These are phyloP conservation scores for Acipenser transmontanus DNA, from an alignment of 2,797 vertebrate genomes.

Conservation along the genomic window DNA sequence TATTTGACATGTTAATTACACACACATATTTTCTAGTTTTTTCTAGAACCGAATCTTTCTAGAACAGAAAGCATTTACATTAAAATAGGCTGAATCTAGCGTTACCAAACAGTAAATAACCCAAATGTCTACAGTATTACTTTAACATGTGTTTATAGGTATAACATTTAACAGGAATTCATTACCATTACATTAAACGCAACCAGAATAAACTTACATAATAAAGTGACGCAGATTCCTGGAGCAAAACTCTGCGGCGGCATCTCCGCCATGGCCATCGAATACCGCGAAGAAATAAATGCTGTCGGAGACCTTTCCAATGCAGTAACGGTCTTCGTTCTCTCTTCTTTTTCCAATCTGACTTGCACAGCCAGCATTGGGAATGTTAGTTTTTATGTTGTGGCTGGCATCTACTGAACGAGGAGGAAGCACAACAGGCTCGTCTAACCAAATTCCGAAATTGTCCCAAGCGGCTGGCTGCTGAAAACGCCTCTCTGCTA, in stretches of 20 bases:
- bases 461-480: slow-evolving; percentile 14
- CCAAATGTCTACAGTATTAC: neutral
- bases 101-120: neutral
- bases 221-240: slow-evolving; percentile 12
- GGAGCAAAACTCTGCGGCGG: slow-evolving; percentile 18
- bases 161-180: neutral
- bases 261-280: slow-evolving; percentile 21
- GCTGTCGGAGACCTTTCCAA: slow-evolving; percentile 4
- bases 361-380: slow-evolving; percentile 13
- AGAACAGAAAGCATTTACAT: no score
- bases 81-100: no score
- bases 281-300: slow-evolving; percentile 21
- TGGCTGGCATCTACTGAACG: neutral
- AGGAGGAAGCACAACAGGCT: slow-evolving; percentile 15
- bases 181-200: neutral
- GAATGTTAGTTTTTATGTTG: neutral
- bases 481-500: neutral
- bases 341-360: slow-evolving; percentile 17
- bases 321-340: slow-evolving; percentile 22
- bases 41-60: no score
- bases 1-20: no score
- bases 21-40: no score
- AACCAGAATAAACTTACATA: slow-evolving; percentile 6
- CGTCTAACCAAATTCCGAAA: slow-evolving; percentile 22
- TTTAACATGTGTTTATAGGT: neutral